These are phyloP conservation scores for Drosophila takahashii DNA, from an alignment of 1,140 invertebrate species.

Conservation along the genomic window DNA sequence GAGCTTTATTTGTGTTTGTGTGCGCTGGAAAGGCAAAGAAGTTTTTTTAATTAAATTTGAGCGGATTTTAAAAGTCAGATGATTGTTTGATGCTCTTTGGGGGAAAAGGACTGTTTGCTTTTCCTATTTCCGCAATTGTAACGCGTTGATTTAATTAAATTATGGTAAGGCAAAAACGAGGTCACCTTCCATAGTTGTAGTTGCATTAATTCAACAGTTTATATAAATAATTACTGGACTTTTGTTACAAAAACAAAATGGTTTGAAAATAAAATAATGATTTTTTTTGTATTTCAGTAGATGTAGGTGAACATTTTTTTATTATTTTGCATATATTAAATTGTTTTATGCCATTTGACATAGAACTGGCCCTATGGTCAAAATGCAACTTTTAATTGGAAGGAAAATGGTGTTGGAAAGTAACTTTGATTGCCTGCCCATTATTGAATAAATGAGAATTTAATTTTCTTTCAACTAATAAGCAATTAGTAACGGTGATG, in stretches of 20 bases:
- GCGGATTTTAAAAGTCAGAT: conserved; percentile 72
- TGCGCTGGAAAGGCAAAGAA: conserved; percentile 20
- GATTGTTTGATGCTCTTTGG: conserved; percentile 26
- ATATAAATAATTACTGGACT: background rate
- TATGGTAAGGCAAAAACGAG: conserved; percentile 21
- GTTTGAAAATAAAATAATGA: too few species aligned
- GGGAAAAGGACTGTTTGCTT: conserved; percentile 23
- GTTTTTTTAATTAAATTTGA: conserved; percentile 78
- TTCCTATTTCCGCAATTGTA: conserved; percentile 30
- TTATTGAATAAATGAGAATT: conserved; percentile 27
- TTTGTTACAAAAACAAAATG: too few species aligned
- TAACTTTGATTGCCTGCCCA: conserved; percentile 6
- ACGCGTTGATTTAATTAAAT: conserved; percentile 62
- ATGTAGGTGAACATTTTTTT: conserved; percentile 10
- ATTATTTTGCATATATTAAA: conserved; percentile 8
- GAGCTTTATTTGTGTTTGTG: conserved; percentile 63
- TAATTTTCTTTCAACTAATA: conserved; percentile 39
- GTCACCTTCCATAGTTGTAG: conserved; percentile 10
- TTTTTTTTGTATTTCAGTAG: too few species aligned
- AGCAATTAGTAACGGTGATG: conserved; percentile 30
- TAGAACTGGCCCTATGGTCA: conserved; percentile 10
- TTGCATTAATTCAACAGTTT: conserved; percentile 5
- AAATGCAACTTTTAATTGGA: conserved; percentile 13
- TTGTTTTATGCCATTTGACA: background rate
- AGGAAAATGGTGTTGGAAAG: background rate